Base-by-base conservation (phyloP, 2,888 invertebrate genomes). In the Leistus spinibarbis region DNA sequence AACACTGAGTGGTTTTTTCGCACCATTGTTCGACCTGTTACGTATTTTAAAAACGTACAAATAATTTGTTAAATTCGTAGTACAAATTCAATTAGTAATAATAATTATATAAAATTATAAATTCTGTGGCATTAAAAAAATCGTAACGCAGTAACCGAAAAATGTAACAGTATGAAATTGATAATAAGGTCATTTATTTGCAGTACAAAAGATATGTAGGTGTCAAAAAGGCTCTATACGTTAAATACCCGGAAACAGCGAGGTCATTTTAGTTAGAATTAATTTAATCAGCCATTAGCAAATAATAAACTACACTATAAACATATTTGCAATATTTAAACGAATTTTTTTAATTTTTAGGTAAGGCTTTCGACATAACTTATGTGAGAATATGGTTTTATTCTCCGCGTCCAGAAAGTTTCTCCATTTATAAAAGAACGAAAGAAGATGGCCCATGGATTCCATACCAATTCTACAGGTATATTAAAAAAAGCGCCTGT, bases 341-440 rank as follows among this genome's bases (percentile, higher is more conserved):
- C 53, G 9, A 57, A 54, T 76, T 13, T 76, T 76, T 69, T 79
- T 79, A 79, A 77, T 76, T 86, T 88, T 16, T 87, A 98, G 98
- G 94, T 53, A 99, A 99, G 86, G 91, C 97, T 0, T 99, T 95
- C 85, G 98, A 99, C 83, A 97, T 99, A 78, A 99, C 98, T 0
- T 99, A 99, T 85, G 93, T 99, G 22, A 90, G 97, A 70, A 88
- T 99, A 75, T 92, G 95, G 82, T 99, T 98, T 88, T 94, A 96
- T 82, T 97, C 98, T 0, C 97, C 98, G 0, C 89, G 99, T 75
- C 99, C 99, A 0, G 98, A 99, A 84, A 98, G 98, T 84, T 99
- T 99, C 87, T 95, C 96, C 20, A 94, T 99, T 80, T 98, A 95
- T 86, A 98, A 97, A 85, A 91, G 95, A 80, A 90, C 90, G 60